Evolutionary conservation across 2,113 vertebrate genomes (phyloP), one percentile per base, ranked within the genome.

Genomic region (Coreoperca whiteheadi): DNA sequence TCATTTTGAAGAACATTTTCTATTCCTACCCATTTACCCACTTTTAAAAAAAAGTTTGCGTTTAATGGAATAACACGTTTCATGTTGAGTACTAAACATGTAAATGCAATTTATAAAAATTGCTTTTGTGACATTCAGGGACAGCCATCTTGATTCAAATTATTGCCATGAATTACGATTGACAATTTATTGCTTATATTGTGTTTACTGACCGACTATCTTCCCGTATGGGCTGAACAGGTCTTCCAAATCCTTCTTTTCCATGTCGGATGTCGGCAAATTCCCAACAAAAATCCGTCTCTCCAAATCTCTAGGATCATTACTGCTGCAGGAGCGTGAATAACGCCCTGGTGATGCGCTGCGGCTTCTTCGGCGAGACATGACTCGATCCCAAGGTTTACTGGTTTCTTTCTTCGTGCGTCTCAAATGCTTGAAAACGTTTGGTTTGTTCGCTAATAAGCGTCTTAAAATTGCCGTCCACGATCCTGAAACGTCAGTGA

Each of bases 221-320:
- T 96, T 97, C 91, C 96, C 95, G 85, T 97, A 97, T 91, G 95
- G 93, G 89, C 85, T 95, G 96, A 97, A 96, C 84, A 96, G 82
- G 23, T 96, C 96, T 95, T 96, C 95, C 94, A 97, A 94, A 92
- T 99, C 96, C 95, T 96, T 97, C 83, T 95, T 96, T 88, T 92
- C 94, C 97, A 97, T 96, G 93, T 96, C 92, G 43, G 96, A 95
- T 72, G 97, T 97, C 43, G 96, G 96, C 95, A 98, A 97, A 97
- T 95, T 97, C 90, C 96, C 96, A 85, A 98, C 94, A 96, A 96
- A 98, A 96, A 98, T 95, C 92, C 97, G 93, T 93, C 97, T 95
- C 88, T 97, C 96, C 96, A 97, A 96, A 93, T 97, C 96, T 80
- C 94, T 92, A 8, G 97, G 97, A 77, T 97, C 93, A 90, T 92